Percentiles rank a stretch among this genome's conserved stretches.
Evolutionary conservation across 2,797 vertebrate genomes (phyloP).

Genomic region (Pteropus rufus): DNA sequence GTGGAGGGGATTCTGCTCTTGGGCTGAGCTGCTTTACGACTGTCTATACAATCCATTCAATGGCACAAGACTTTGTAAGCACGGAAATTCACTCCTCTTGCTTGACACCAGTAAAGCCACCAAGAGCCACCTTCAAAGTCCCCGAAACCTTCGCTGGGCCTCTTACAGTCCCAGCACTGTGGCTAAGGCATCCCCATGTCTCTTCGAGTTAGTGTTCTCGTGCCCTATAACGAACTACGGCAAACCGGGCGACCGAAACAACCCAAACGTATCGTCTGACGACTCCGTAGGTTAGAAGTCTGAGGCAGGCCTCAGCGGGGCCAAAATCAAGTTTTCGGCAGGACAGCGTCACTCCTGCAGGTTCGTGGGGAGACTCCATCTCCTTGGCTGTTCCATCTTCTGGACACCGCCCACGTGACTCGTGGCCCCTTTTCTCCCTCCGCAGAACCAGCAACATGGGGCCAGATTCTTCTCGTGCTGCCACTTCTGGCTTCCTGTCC

Average conservation of each 20-base stretch:
- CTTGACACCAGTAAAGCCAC: neutral
- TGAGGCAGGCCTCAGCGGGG: neutral
- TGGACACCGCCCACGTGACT: neutral
- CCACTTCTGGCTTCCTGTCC: accelerated
- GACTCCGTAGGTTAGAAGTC: accelerated
- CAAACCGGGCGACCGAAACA: neutral
- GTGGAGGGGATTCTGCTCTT: neutral
- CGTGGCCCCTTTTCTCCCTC: neutral
- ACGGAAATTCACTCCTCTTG: neutral
- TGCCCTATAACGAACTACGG: neutral
- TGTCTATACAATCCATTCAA: neutral
- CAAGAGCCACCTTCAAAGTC: neutral
- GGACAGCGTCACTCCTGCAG: too few species aligned
- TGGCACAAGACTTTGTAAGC: too few species aligned
- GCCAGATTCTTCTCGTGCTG: neutral
- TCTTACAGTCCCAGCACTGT: neutral
- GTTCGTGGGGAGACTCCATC: neutral
- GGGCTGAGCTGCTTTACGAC: neutral
- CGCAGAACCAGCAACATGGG: neutral
- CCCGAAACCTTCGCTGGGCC: neutral
- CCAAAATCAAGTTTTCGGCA: too few species aligned
- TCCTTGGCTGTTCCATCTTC: too few species aligned
- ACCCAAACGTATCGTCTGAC: neutral
- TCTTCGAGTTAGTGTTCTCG: neutral
- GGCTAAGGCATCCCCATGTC: neutral